Conservation (phyloP, 2,797 vertebrate species). For the Chrysocyon brachyurus region DNA sequence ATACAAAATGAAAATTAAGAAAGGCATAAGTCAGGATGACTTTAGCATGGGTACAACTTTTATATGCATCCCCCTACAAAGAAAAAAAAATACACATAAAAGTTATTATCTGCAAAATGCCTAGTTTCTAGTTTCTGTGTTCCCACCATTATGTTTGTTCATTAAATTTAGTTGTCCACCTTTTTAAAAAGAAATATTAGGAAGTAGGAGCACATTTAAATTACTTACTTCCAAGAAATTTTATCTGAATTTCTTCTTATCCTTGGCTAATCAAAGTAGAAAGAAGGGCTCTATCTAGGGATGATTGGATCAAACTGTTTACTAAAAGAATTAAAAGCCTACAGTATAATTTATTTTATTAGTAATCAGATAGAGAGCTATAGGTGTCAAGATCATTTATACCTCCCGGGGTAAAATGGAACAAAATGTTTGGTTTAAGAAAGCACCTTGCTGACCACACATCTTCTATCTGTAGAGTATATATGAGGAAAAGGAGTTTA, state of each 20-base stretch:
- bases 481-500: background rate
- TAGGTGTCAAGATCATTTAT: background rate
- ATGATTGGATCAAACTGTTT: background rate
- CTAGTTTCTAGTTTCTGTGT: background rate
- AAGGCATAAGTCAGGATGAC: background rate
- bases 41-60: constrained; percentile 1
- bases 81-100: background rate
- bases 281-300: background rate
- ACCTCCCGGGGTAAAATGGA: background rate
- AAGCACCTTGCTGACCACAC: background rate
- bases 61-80: background rate
- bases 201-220: constrained; percentile 4
- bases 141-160: background rate
- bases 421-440: background rate
- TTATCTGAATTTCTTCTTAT: constrained; percentile 13
- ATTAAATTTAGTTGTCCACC: constrained; percentile 2
- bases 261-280: constrained; percentile 1
- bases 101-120: constrained; percentile 11
- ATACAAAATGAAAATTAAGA: background rate
- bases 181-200: background rate
- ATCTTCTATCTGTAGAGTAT: background rate
- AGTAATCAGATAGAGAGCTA: background rate
- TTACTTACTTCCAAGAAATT: constrained; percentile 8
- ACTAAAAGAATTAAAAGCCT: constrained; percentile 47
- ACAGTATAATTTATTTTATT: constrained; percentile 37